Evolutionary conservation across 2,888 invertebrate species (phyloP), one percentile per base, ranked within the genome.

Genomic region (Drosophila anomalipes): DNA sequence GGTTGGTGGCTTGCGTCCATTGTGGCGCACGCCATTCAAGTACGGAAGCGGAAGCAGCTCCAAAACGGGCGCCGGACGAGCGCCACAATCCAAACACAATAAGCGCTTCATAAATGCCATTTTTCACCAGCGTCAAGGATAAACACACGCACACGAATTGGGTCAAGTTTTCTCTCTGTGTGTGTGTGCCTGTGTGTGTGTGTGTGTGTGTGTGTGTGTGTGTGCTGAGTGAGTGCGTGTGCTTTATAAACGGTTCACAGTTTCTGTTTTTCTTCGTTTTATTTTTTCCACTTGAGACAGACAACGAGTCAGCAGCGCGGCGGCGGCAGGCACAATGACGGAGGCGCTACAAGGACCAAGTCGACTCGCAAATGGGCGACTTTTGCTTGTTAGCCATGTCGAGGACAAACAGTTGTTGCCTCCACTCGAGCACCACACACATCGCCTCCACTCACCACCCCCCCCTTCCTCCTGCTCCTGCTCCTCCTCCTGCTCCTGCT

Each of bases 71-170:
- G 72, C 66, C 77, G 66, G 53, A 76, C 68, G 65, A 77, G 61
- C 76, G 79, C 84, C 83, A 73, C 86, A 86, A 86, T 75, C 80
- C 87, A 87, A 87, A 87, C 87, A 89, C 87, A 87, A 87, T 89
- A 87, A 89, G 88, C 88, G 90, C 86, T 87, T 87, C 90, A 89
- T 89, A 87, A 87, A 85, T 88, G 85, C 90, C 90, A 89, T 88
- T 83, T 89, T 89, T 80, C 88, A 88, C 78, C 78, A 78, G 81
- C 80, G 78, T 77, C 77, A 77, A 81, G 82, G 74, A 82, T 80
- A 83, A 87, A 86, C 87, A 85, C 77, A 83, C 83, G 62, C 70
- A 62, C 68, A 65, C 58, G 52, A 47, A 47, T 47, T 47, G 47
- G 47, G 47, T 47, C 47, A 47, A 47, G 47, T 47, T 47, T 47